These are phyloP conservation scores for Poeciliopsis turneri DNA, from an alignment of 2,797 vertebrate genomes.

Conservation along the genomic window DNA sequence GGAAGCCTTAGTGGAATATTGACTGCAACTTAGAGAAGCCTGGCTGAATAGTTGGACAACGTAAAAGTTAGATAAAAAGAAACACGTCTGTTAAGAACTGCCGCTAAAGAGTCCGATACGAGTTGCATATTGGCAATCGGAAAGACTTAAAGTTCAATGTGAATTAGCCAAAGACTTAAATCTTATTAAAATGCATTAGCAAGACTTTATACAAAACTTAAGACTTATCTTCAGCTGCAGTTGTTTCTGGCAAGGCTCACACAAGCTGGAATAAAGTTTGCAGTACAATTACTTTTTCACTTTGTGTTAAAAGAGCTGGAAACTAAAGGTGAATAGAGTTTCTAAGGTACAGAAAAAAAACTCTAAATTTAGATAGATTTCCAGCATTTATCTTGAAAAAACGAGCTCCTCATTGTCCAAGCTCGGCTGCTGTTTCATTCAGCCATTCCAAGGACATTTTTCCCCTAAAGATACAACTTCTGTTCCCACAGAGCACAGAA, in stretches of 20 bases:
- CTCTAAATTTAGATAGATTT: constrained; percentile 5
- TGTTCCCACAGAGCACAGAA: constrained; percentile 4
- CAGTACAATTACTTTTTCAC: constrained; percentile 1
- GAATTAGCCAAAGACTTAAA: neutral
- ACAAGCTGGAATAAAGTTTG: neutral
- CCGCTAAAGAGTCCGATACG: neutral
- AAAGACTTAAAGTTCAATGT: neutral
- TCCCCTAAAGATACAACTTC: neutral
- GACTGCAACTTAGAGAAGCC: too few species aligned
- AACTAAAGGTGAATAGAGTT: neutral
- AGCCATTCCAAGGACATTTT: neutral
- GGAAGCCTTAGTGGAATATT: too few species aligned
- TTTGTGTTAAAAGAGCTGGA: constrained; percentile 29
- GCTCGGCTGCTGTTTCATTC: neutral
- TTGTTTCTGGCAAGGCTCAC: neutral
- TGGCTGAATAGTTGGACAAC: neutral
- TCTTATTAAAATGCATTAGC: neutral
- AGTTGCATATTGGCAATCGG: neutral
- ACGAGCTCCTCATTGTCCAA: neutral
- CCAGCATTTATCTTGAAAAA: constrained; percentile 2
- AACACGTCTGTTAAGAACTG: neutral
- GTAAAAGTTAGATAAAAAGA: neutral
- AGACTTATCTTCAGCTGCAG: neutral
- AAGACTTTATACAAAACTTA: neutral
- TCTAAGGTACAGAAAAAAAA: neutral